Evolutionary conservation across 2,888 invertebrate species (phyloP), one percentile per base, ranked within the genome.

Genomic region (Abrostola tripartita): DNA sequence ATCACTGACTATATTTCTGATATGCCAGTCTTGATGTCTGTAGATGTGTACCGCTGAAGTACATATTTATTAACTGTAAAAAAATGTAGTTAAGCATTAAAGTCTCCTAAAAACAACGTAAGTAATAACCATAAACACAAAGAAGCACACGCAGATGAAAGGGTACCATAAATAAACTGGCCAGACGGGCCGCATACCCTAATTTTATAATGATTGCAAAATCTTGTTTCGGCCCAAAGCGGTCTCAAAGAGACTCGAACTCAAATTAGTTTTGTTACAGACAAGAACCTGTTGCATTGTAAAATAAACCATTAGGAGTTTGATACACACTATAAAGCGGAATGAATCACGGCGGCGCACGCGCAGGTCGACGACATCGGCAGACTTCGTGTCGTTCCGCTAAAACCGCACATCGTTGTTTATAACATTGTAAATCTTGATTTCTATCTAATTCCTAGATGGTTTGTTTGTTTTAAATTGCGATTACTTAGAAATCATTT

Each of bases 291-390:
- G 52, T 35, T 52, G 40, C 55, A 47, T 56, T 55, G 37, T 38
- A 50, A 71, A 74, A 74, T 71, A 62, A 71, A 71, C 65, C 71
- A 74, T 74, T 71, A 68, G n/a, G 41, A 61, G 56, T 71, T 74
- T 63, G 68, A 74, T 75, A 74, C 41, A 74, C 40, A 58, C 52
- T 70, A 63, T 76, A 76, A 65, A 66, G 52, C 58, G 58, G 66
- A 60, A 68, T 79, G 72, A 79, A 57, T 76, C 76, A 76, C 35
- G 50, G n/a, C 37, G 37, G 52, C 59, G 65, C 12, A 14, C 8
- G 36, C 52, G 52, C 69, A 65, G 80, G 80, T 80, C 80, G 77
- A 51, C 69, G 80, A 80, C 80, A 52, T 55, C 62, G 52, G 37
- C 9, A 72, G 68, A 65, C 65, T 40, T 73, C 76, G 69, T 71